These are phyloP conservation scores for Pseudopodoces humilis DNA, from an alignment of 2,113 vertebrate genomes.

Conservation along the genomic window DNA sequence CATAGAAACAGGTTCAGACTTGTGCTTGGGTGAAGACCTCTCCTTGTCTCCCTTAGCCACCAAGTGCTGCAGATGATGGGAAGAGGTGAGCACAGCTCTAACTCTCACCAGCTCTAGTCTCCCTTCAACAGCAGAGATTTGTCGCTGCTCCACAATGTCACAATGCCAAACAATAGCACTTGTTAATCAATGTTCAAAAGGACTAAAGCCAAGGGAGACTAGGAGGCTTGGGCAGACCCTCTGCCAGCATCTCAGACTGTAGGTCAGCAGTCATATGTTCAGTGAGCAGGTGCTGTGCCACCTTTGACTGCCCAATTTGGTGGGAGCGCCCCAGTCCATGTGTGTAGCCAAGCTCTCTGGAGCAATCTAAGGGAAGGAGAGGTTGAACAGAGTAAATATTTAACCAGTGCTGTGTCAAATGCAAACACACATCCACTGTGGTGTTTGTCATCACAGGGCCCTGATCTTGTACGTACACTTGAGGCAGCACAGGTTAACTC, in stretches of 20 bases:
- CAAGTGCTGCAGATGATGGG: neutral
- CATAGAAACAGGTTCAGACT: neutral
- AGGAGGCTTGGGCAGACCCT: neutral
- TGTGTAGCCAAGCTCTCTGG: neutral
- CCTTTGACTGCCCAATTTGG: neutral
- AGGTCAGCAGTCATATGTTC: neutral
- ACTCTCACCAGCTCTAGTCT: neutral
- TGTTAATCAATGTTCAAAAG: neutral
- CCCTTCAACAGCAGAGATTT: neutral
- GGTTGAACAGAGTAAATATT: conserved; percentile 18
- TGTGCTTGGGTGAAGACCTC: neutral
- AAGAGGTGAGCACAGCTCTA: neutral
- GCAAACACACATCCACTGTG: neutral
- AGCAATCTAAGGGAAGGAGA: neutral
- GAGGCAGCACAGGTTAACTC: neutral
- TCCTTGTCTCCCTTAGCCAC: neutral
- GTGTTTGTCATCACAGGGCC: neutral
- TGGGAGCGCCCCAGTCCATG: neutral
- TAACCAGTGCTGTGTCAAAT: neutral
- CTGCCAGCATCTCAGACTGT: neutral
- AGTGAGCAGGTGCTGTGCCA: neutral
- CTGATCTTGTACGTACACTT: neutral
- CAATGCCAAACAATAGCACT: neutral
- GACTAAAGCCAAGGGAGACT: neutral
- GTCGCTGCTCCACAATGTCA: neutral